Evolutionary conservation across 2,797 vertebrate genomes (phyloP).

Genomic region (Malurus splendens): DNA sequence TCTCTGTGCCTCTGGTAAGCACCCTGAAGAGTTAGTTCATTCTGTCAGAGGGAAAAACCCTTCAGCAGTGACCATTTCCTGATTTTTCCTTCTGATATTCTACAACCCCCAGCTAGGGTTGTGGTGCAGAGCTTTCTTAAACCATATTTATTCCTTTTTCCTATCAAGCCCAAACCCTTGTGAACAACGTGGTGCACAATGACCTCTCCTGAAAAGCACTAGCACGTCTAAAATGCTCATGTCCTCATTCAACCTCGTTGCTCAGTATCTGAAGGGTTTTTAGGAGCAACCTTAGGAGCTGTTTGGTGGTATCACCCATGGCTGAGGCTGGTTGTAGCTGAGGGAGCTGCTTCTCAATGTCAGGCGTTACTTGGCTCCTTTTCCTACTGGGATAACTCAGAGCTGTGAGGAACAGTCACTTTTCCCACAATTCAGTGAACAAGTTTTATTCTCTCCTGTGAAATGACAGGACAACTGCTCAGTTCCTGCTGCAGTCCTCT

Average conservation of each 20-base stretch:
- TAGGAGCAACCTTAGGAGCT: neutral
- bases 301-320: neutral
- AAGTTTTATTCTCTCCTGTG: neutral
- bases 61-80: neutral
- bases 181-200: accelerated
- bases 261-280: neutral
- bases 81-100: neutral
- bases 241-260: neutral
- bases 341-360: neutral
- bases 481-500: neutral
- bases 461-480: neutral
- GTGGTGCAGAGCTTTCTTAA: neutral
- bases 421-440: neutral
- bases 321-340: neutral
- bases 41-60: neutral
- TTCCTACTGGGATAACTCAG: neutral
- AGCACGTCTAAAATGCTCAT: neutral
- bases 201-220: neutral
- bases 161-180: neutral
- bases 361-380: neutral
- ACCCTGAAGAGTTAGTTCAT: neutral
- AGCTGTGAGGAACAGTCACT: neutral
- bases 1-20: neutral
- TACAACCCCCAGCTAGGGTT: neutral
- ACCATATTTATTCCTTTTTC: neutral